Evolutionary conservation across 1,140 invertebrate genomes (phyloP).

Genomic region (Centruroides vittatus): DNA sequence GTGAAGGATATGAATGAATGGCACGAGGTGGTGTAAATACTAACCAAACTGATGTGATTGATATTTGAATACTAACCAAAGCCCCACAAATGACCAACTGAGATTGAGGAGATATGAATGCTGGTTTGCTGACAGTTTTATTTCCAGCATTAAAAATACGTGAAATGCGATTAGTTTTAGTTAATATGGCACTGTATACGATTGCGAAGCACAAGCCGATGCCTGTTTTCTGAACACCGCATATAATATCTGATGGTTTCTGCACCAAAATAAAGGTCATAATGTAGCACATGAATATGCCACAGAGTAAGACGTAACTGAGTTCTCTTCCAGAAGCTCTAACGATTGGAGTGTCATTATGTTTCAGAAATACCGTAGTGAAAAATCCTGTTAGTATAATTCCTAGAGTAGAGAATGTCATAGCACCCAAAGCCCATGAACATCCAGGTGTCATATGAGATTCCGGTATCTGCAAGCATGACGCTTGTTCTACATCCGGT

Average conservation of each 20-base stretch:
- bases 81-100: slow-evolving; percentile 77
- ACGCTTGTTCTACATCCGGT: slow-evolving; percentile 53
- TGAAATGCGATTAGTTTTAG: slow-evolving; percentile 81
- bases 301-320: slow-evolving; percentile 67
- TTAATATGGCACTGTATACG: slow-evolving; percentile 75
- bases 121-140: slow-evolving; percentile 53
- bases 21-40: slow-evolving; percentile 66
- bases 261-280: slow-evolving; percentile 71
- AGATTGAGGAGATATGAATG: slow-evolving; percentile 82
- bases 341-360: slow-evolving; percentile 74
- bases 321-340: slow-evolving; percentile 76
- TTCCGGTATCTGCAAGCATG: slow-evolving; percentile 63
- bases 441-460: slow-evolving; percentile 54
- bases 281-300: slow-evolving; percentile 74
- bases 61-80: slow-evolving; percentile 62
- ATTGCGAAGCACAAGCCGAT: slow-evolving; percentile 52
- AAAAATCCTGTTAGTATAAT: slow-evolving; percentile 28
- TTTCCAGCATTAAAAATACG: slow-evolving; percentile 80
- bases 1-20: slow-evolving; percentile 69
- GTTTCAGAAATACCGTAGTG: slow-evolving; percentile 43
- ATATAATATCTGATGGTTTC: slow-evolving; percentile 32
- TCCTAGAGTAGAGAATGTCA: slow-evolving; percentile 34
- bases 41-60: slow-evolving; percentile 75
- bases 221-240: slow-evolving; percentile 29
- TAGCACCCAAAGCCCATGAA: slow-evolving; percentile 75